A percentile compares a stretch with the other conserved stretches of the same genome.
These are phyloP conservation scores for Callocephalon fimbriatum DNA, from an alignment of 2,113 vertebrate genomes.

Conservation along the genomic window DNA sequence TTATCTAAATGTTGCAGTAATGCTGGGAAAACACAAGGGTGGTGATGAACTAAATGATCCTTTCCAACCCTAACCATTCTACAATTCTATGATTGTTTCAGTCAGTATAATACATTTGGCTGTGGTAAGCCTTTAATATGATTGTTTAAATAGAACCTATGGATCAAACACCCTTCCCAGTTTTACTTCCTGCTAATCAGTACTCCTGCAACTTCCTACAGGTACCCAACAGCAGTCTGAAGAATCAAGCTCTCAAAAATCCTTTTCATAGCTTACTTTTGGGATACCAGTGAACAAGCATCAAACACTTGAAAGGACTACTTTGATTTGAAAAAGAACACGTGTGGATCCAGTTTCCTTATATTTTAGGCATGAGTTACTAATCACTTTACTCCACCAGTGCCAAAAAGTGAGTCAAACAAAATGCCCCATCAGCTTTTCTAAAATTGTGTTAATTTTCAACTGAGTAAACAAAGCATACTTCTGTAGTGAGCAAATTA, in stretches of 20 bases:
- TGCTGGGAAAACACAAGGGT: background rate
- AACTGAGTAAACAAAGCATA: conserved; percentile 37
- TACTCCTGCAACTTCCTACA: background rate
- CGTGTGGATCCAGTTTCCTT: background rate
- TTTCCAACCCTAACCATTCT: background rate
- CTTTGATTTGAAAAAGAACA: background rate
- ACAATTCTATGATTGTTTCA: background rate
- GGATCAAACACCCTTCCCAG: background rate
- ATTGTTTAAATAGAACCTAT: background rate
- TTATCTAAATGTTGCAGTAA: background rate
- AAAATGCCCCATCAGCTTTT: conserved; percentile 48
- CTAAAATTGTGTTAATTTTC: conserved; percentile 41
- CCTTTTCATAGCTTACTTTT: background rate
- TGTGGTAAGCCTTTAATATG: background rate
- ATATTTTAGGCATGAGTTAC: background rate
- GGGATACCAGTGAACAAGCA: background rate
- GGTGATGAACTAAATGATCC: background rate
- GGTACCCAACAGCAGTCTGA: background rate
- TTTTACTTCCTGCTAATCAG: background rate
- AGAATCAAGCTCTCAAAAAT: background rate
- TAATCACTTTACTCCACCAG: background rate
- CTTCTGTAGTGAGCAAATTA: background rate
- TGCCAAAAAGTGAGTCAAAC: conserved; percentile 37
- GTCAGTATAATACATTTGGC: background rate
- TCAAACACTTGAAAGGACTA: background rate